These are phyloP conservation scores for Leguminivora glycinivorella DNA, from an alignment of 1,140 invertebrate genomes.

Conservation along the genomic window DNA sequence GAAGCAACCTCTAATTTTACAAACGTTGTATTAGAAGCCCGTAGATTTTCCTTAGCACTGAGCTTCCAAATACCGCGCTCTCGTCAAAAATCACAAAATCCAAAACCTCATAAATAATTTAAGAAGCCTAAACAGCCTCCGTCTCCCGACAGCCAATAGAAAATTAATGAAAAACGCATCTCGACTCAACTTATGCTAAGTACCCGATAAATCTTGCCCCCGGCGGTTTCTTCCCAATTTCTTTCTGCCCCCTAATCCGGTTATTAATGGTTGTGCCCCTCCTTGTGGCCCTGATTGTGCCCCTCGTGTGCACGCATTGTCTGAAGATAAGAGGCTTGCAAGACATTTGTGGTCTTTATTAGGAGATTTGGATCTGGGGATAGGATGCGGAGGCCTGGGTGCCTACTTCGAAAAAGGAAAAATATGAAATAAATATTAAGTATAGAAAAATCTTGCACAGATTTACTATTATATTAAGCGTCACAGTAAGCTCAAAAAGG, in stretches of 20 bases:
- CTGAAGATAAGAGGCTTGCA: slow-evolving; percentile 42
- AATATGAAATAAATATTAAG: no score
- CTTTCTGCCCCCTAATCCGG: slow-evolving; percentile 67
- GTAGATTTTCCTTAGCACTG: no score
- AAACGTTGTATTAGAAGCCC: no score
- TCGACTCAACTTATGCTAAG: slow-evolving; percentile 68
- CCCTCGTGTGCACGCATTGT: slow-evolving; percentile 56
- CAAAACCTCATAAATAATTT: slow-evolving; percentile 6
- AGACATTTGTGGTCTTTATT: neutral
- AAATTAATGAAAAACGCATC: slow-evolving; percentile 67
- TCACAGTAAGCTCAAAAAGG: no score
- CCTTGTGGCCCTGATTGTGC: no score
- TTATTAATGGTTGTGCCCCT: slow-evolving; percentile 72
- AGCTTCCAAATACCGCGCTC: no score
- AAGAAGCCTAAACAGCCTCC: neutral
- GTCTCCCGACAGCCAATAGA: slow-evolving; percentile 44
- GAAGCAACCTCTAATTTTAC: no score
- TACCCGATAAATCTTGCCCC: slow-evolving; percentile 66
- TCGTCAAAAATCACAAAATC: slow-evolving; percentile 4
- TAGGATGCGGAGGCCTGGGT: neutral
- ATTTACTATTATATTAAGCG: no score
- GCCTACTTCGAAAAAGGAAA: neutral
- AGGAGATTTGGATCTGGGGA: slow-evolving; percentile 8
- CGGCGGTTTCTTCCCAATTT: slow-evolving; percentile 66
- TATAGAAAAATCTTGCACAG: no score